Evolutionary conservation across 64 coral and sea anemone species (phyloP).

Genomic region (Cladopsammia gracilis): DNA sequence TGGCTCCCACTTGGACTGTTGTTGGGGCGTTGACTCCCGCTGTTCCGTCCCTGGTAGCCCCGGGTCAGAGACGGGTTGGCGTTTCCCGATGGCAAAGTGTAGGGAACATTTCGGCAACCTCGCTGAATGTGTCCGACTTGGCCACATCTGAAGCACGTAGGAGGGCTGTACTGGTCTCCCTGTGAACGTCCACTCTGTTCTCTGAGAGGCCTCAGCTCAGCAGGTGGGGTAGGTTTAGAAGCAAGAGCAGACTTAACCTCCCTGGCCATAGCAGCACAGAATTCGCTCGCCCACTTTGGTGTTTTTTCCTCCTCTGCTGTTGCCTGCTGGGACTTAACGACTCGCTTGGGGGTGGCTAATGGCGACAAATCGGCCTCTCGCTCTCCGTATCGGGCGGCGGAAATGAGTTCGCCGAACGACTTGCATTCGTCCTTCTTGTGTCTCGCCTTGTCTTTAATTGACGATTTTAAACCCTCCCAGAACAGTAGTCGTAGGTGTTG

Average conservation of each 20-base stretch:
- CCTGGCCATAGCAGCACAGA: not conserved
- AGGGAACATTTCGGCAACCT: conserved; percentile 30
- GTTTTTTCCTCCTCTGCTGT: not conserved
- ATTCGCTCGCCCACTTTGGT: not conserved
- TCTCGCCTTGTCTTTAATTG: conserved; percentile 48
- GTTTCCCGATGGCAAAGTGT: too few species aligned
- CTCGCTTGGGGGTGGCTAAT: not conserved
- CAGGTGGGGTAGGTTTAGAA: not conserved
- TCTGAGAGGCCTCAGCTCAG: not conserved
- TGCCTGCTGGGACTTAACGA: not conserved
- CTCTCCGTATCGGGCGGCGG: conserved; percentile 31
- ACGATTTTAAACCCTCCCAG: conserved; percentile 47
- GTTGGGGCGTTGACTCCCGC: conserved; percentile 35
- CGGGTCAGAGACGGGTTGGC: too few species aligned
- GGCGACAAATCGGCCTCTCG: not conserved
- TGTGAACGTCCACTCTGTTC: not conserved
- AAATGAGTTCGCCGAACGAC: conserved; percentile 48
- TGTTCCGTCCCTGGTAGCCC: conserved; percentile 59
- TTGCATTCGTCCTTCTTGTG: conserved; percentile 64
- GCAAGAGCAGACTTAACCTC: conserved; percentile 2
- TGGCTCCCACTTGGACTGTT: not conserved
- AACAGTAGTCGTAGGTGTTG: conserved; percentile 50
- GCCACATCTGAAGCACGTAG: conserved; percentile 74
- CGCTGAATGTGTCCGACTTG: conserved; percentile 54
- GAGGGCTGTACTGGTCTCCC: conserved; percentile 16